These are phyloP conservation scores for Malthinus seriepunctatus DNA, from an alignment of 2,888 invertebrate species.

Conservation along the genomic window DNA sequence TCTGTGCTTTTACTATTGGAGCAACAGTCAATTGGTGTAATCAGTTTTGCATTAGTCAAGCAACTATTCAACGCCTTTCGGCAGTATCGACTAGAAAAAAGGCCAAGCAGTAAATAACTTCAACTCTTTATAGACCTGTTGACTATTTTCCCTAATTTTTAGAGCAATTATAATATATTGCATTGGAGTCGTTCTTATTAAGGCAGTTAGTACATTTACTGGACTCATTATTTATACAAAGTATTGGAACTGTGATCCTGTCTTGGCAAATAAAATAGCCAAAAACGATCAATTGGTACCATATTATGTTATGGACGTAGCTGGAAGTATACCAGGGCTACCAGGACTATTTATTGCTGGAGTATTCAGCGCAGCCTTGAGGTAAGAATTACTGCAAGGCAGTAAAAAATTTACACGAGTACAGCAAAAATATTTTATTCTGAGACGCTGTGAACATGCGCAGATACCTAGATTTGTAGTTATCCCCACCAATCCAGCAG, in stretches of 20 bases:
- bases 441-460: too few relatives aligned
- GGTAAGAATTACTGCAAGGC: too few relatives aligned
- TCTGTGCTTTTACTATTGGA: constrained; percentile 64
- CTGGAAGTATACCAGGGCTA: constrained; percentile 69
- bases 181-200: constrained; percentile 61
- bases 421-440: too few relatives aligned
- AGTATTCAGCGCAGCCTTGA: constrained; percentile 73
- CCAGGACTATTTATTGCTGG: constrained; percentile 77
- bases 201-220: constrained; percentile 60
- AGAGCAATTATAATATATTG: constrained; percentile 21
- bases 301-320: constrained; percentile 71
- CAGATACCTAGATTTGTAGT: too few relatives aligned
- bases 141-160: background rate
- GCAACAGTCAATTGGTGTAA: constrained; percentile 61
- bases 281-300: constrained; percentile 65
- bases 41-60: constrained; percentile 61
- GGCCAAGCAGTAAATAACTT: constrained; percentile 55
- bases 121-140: background rate
- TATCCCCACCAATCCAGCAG: too few relatives aligned
- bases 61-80: constrained; percentile 63
- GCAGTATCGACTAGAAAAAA: constrained; percentile 61
- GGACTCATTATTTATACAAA: constrained; percentile 66
- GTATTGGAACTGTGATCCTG: constrained; percentile 68
- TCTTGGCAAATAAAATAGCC: constrained; percentile 60
- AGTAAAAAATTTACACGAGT: too few relatives aligned